phyloP scores from a whole-genome alignment of 1,140 invertebrate species.

The Polyergus mexicanus region DNA sequence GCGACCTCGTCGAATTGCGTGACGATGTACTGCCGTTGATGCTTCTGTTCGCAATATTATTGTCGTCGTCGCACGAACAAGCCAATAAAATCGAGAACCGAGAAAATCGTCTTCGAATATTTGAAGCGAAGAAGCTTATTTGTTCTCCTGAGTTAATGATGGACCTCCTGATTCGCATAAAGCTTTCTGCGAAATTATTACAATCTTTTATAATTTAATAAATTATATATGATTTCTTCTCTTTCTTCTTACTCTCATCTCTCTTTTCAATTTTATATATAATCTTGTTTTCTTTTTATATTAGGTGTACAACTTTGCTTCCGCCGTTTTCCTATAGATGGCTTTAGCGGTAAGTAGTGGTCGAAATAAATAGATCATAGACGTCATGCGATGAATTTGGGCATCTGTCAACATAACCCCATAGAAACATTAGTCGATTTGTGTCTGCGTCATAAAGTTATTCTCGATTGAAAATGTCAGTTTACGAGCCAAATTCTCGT shows the following conservation, averaged over 20 bases:
- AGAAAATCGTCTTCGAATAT: background rate
- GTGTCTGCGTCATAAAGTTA: no score
- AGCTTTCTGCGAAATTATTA: background rate
- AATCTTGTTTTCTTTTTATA: background rate
- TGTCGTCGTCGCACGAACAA: background rate
- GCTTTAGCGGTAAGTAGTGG: no score
- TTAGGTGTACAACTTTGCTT: no score
- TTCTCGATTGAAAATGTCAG: no score
- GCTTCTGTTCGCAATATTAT: constrained; percentile 6
- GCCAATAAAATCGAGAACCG: background rate
- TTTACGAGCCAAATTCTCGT: no score
- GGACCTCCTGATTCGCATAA: background rate
- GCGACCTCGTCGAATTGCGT: constrained; percentile 65
- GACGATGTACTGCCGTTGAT: constrained; percentile 51
- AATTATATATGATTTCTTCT: background rate
- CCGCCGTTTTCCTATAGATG: no score
- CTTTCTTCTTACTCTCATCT: background rate
- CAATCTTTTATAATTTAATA: constrained; percentile 12
- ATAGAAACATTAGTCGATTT: no score
- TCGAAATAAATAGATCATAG: no score
- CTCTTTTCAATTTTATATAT: no score
- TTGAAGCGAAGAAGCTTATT: background rate
- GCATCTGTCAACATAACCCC: no score
- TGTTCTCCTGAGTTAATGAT: background rate
- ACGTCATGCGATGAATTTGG: no score